Conservation (phyloP, 2,113 vertebrate species). For the Girardinichthys multiradiatus region DNA sequence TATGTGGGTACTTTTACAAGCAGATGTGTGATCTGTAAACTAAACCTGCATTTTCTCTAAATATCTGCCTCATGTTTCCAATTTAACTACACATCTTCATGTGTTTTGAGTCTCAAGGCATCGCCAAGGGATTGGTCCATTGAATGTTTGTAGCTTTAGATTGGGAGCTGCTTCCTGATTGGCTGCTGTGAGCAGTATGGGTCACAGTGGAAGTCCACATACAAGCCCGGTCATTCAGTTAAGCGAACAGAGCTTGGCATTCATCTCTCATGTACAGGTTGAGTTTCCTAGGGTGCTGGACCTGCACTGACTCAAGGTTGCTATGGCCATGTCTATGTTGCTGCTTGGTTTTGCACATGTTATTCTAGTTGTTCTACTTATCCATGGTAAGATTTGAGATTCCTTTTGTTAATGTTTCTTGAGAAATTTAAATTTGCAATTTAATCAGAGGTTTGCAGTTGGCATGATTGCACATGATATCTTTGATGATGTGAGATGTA, state of each 20-base stretch:
- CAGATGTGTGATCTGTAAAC: background rate
- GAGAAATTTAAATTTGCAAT: background rate
- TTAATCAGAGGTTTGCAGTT: background rate
- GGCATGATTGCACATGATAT: too few species aligned
- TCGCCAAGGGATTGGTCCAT: conserved; percentile 60
- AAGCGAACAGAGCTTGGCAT: conserved; percentile 69
- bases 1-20: background rate
- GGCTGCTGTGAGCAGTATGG: conserved; percentile 64
- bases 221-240: conserved; percentile 73
- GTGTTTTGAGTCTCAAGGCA: conserved; percentile 15
- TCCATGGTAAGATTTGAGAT: conserved; percentile 67
- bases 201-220: conserved; percentile 61
- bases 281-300: conserved; percentile 42
- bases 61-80: conserved; percentile 12
- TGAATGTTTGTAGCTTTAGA: conserved; percentile 67
- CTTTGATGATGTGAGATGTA: too few species aligned
- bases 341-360: conserved; percentile 44
- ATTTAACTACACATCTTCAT: conserved; percentile 8
- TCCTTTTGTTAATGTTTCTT: background rate
- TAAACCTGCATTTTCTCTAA: background rate
- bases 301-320: conserved; percentile 43
- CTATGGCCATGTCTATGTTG: conserved; percentile 59
- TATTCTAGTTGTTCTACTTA: conserved; percentile 42
- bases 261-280: conserved; percentile 66
- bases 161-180: conserved; percentile 76